Evolutionary conservation across 2,888 invertebrate species (phyloP), one percentile per base, ranked within the genome.

Genomic region (Drosophila borealis): DNA sequence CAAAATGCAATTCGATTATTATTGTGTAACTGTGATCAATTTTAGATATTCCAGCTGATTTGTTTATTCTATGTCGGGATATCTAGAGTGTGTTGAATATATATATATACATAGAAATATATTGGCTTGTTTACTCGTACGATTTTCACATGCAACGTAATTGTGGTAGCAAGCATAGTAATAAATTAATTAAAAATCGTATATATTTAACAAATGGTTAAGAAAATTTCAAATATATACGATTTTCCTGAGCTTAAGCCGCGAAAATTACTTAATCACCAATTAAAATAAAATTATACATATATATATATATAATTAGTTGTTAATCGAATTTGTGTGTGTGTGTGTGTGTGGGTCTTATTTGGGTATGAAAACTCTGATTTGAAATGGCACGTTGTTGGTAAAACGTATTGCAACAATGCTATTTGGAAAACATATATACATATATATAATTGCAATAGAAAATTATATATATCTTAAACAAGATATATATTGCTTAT

Each of bases 201-300:
- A 61, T 64, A 80, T 72, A 66, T 64, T 57, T n/a, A 45, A 37
- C 6, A 44, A 11, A 33, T 36, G 10, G 6, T 8, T 19, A 21
- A 19, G 34, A 11, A 55, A 17, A 11, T 6, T 14, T 10, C n/a
- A 59, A 49, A 75, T 57, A 75, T 73, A 65, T 67, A 57, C 61
- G 59, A 79, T 67, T 75, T 59, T 57, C 44, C 17, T 41, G 36
- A 57, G 70, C 33, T 59, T 57, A 50, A 70, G 60, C 62, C 14
- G 75, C 77, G 75, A 75, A 75, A 69, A 75, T 75, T 72, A 77
- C 77, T 77, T 72, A 77, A 71, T 74, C 69, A 69, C 63, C 72
- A 37, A 14, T 14, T 21, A 50, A n/a, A 50, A 19, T 34, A 33
- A 9, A n/a, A 21, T 5, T 33, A 34, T 19, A 25, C n/a, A n/a